These are phyloP conservation scores for Chondrilla cf. caribensis DNA, from an alignment of 37 sponge, comb jelly and placozoan genomes.

Conservation along the genomic window DNA sequence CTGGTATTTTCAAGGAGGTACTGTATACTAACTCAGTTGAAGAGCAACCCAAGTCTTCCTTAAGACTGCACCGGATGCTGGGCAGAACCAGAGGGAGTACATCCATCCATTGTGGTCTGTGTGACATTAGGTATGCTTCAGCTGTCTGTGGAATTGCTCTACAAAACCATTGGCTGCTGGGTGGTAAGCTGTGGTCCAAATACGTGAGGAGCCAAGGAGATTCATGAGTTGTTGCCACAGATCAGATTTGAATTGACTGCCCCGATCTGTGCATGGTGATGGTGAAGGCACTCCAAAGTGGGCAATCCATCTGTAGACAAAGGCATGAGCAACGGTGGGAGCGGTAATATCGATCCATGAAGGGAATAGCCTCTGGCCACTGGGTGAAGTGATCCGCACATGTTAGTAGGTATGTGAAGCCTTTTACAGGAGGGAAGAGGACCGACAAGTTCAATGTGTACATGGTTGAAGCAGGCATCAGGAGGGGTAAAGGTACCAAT, in stretches of 20 bases:
- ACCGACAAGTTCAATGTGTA: slow-evolving; percentile 52
- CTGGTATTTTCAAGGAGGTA: slow-evolving; percentile 13
- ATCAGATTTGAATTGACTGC: slow-evolving; percentile 49
- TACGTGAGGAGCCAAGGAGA: slow-evolving; percentile 1
- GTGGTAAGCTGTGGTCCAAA: slow-evolving; percentile 47
- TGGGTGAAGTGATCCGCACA: slow-evolving; percentile 39
- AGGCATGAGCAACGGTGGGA: slow-evolving; percentile 39
- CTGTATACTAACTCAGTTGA: slow-evolving; percentile 24
- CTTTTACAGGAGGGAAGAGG: slow-evolving; percentile 41
- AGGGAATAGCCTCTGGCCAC: slow-evolving; percentile 49
- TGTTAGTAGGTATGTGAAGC: slow-evolving; percentile 35
- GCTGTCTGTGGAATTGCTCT: slow-evolving; percentile 27
- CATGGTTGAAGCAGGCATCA: slow-evolving; percentile 25
- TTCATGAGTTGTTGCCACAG: slow-evolving; percentile 36
- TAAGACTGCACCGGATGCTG: slow-evolving; percentile 3
- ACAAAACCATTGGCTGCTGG: slow-evolving; percentile 39
- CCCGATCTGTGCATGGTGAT: slow-evolving; percentile 57
- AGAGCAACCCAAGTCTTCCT: slow-evolving; percentile 21
- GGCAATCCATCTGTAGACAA: slow-evolving; percentile 47
- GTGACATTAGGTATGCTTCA: slow-evolving; percentile 24
- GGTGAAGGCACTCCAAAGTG: slow-evolving; percentile 58
- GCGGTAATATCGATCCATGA: slow-evolving; percentile 29
- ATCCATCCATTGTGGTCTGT: slow-evolving; percentile 4
- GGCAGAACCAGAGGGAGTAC: slow-evolving; percentile 28
- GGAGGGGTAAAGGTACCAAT: slow-evolving; percentile 18